A percentile compares a stretch with the other conserved stretches of the same genome.
Evolutionary conservation across 53 echinoderm and acorn worm species (phyloP).

Genomic region (Pentamera pediparva): DNA sequence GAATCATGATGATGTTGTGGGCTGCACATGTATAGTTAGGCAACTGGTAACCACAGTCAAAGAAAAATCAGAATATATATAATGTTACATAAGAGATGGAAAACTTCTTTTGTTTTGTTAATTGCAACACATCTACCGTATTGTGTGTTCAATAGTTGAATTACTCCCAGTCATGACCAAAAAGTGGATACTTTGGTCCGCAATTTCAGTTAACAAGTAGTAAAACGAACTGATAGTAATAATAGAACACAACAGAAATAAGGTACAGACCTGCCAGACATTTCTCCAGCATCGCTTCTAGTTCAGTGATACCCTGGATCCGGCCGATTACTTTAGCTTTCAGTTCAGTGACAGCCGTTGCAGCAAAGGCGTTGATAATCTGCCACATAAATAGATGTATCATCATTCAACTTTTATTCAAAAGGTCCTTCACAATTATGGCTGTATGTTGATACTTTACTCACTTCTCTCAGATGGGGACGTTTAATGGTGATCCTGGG

Average conservation of each 20-base stretch:
- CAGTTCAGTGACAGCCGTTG: constrained; percentile 73
- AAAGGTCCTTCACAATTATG: too few relatives aligned
- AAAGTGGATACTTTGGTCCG: too few relatives aligned
- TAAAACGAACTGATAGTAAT: not conserved
- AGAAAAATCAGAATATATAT: too few relatives aligned
- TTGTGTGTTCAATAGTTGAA: not conserved
- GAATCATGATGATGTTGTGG: too few relatives aligned
- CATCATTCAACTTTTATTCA: too few relatives aligned
- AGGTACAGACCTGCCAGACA: constrained; percentile 63
- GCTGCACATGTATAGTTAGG: too few relatives aligned
- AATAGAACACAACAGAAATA: too few relatives aligned
- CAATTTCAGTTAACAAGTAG: not conserved
- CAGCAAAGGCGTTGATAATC: constrained; percentile 86
- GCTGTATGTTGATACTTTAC: too few relatives aligned
- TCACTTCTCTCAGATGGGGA: too few relatives aligned
- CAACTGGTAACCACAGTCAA: too few relatives aligned
- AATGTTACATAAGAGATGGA: too few relatives aligned
- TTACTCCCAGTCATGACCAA: not conserved
- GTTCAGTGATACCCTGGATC: constrained; percentile 64
- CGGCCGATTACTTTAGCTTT: constrained; percentile 70
- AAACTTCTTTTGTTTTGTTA: not conserved
- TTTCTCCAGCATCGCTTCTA: constrained; percentile 60
- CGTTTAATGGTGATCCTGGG: too few relatives aligned
- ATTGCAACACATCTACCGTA: not conserved
- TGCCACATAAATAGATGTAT: constrained; percentile 24